Evolutionary conservation across 37 sponge, comb jelly and placozoan species (phyloP).

Genomic region (Oopsacas minuta): DNA sequence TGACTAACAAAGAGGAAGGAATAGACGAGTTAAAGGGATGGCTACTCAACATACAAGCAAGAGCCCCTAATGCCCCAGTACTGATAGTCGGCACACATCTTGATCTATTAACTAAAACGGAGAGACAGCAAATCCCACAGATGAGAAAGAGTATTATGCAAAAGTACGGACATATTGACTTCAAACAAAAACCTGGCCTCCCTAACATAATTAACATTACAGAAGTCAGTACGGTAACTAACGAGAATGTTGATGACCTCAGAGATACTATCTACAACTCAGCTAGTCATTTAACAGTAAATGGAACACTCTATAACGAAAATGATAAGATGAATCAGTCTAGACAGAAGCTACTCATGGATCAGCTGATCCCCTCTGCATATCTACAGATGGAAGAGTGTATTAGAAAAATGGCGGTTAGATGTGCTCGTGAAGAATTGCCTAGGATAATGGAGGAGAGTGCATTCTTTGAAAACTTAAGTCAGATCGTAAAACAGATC

Average conservation of each 20-base stretch:
- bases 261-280: slow-evolving; percentile 32
- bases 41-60: slow-evolving; percentile 34
- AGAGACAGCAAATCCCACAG: slow-evolving; percentile 21
- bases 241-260: slow-evolving; percentile 37
- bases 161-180: not conserved
- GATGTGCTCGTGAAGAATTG: slow-evolving; percentile 20
- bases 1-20: slow-evolving; percentile 19
- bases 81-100: slow-evolving; percentile 35
- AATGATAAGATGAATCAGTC: not conserved
- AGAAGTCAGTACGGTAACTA: not conserved
- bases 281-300: not conserved
- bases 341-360: slow-evolving; percentile 47
- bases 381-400: slow-evolving; percentile 73
- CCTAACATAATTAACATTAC: not conserved
- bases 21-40: slow-evolving; percentile 26
- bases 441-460: not conserved
- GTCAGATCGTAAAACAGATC: slow-evolving; percentile 14
- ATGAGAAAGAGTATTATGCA: slow-evolving; percentile 15
- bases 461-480: not conserved
- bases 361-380: slow-evolving; percentile 69
- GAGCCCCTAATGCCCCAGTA: slow-evolving; percentile 26
- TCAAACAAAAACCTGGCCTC: slow-evolving; percentile 13
- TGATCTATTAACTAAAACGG: slow-evolving; percentile 25
- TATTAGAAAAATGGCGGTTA: slow-evolving; percentile 36
- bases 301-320: not conserved